Conservation (phyloP, 2,113 vertebrate species). For the Callaeas wilsoni region DNA sequence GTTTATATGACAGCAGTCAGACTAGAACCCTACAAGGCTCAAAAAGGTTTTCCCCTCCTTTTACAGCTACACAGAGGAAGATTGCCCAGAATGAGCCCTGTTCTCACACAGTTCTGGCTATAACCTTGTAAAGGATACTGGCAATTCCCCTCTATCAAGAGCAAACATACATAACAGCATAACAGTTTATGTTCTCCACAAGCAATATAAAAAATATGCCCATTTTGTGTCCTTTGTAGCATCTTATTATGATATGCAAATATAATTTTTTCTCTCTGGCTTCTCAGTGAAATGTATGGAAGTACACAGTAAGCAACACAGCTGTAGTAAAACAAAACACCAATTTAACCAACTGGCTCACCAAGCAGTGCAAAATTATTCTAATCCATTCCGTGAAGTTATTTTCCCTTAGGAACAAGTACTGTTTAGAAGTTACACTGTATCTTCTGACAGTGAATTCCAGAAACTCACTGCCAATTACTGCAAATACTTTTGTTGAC, state of each 20-base stretch:
- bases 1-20: background rate
- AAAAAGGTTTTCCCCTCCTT: background rate
- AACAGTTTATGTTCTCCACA: background rate
- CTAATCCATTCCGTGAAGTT: background rate
- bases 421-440: background rate
- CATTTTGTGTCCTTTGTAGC: background rate
- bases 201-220: background rate
- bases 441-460: constrained; percentile 18
- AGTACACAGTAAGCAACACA: background rate
- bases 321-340: background rate
- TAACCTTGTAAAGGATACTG: background rate
- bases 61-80: background rate
- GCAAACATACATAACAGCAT: background rate
- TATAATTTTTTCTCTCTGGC: background rate
- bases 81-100: background rate
- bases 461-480: constrained; percentile 46
- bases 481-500: constrained; percentile 29
- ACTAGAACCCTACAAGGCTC: background rate
- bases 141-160: background rate
- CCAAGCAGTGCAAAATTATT: background rate
- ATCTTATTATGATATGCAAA: background rate
- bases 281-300: background rate
- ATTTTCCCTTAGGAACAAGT: background rate
- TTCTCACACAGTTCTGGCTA: background rate
- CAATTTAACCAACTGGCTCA: background rate